These are phyloP conservation scores for Volucella inflata DNA, from an alignment of 2,888 invertebrate species.

Conservation along the genomic window DNA sequence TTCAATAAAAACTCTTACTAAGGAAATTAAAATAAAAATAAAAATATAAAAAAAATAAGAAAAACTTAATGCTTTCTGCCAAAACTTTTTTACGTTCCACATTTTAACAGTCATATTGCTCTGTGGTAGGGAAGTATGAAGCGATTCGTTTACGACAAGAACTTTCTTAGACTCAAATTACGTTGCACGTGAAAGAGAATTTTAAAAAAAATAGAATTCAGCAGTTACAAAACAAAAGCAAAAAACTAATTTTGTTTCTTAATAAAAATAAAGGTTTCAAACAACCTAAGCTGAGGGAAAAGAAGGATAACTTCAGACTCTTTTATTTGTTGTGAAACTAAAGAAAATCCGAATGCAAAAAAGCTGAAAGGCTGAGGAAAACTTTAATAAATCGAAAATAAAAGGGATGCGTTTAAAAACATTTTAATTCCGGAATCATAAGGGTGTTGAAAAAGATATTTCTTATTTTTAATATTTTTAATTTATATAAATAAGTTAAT, in stretches of 20 bases:
- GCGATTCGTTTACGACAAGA: conserved; percentile 69
- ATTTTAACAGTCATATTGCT: conserved; percentile 49
- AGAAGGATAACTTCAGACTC: conserved; percentile 8
- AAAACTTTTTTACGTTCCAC: conserved; percentile 57
- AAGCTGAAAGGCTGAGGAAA: conserved; percentile 48
- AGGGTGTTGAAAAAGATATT: conserved; percentile 18
- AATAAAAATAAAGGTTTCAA: conserved; percentile 11
- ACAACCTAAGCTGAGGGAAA: conserved; percentile 4
- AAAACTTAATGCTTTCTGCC: conserved; percentile 57
- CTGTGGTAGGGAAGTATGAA: conserved; percentile 67
- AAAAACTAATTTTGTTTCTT: conserved; percentile 43
- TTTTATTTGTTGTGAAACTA: conserved; percentile 23
- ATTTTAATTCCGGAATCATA: conserved; percentile 56
- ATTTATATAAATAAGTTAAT: too few species aligned
- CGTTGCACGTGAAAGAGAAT: conserved; percentile 61
- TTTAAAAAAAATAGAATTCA: conserved; percentile 10
- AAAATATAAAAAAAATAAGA: conserved; percentile 41
- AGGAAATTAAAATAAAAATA: conserved; percentile 7
- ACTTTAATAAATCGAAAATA: conserved; percentile 58
- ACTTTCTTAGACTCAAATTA: conserved; percentile 74
- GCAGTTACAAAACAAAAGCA: conserved; percentile 25
- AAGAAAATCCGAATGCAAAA: conserved; percentile 47
- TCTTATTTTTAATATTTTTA: neutral
- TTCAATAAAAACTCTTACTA: conserved; percentile 57
- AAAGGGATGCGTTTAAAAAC: conserved; percentile 68